A percentile compares a stretch with the other conserved stretches of the same genome.
phyloP scores from a whole-genome alignment of 2,888 invertebrate species.

The Prenolepis imparis region DNA sequence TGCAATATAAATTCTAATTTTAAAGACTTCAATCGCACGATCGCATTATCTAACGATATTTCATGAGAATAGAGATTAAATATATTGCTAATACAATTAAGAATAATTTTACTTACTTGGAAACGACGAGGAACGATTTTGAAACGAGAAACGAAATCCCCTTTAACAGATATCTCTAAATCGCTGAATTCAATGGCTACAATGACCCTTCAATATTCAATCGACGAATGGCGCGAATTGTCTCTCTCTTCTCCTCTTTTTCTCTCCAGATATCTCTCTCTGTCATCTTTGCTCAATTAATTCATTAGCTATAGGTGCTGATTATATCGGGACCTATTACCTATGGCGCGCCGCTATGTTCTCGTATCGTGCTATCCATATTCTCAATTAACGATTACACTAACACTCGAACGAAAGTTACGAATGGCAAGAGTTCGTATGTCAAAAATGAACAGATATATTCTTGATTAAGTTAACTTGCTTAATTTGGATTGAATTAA shows the following conservation, averaged over 20 bases:
- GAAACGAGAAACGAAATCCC: neutral
- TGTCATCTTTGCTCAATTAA: conserved; percentile 71
- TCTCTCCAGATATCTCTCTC: conserved; percentile 42
- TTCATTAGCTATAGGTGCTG: conserved; percentile 72
- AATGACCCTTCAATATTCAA: neutral
- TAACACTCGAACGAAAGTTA: neutral
- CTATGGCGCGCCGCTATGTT: conserved; percentile 62
- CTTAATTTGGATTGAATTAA: neutral
- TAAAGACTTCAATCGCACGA: neutral
- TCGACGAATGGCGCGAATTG: neutral
- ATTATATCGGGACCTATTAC: conserved; percentile 71
- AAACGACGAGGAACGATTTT: neutral
- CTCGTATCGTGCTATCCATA: conserved; percentile 50
- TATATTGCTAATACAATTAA: neutral
- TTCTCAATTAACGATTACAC: conserved; percentile 37
- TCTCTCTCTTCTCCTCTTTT: conserved; percentile 10
- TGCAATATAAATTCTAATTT: neutral
- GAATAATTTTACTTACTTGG: neutral
- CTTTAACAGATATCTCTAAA: neutral
- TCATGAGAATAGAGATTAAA: neutral
- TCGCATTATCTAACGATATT: neutral
- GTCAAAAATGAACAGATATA: conserved; percentile 14
- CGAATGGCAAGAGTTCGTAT: neutral
- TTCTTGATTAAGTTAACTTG: neutral
- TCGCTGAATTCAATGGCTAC: conserved; percentile 2